Conservation (phyloP, 2,888 invertebrate species). For the Disparrhopalites patrizii region DNA sequence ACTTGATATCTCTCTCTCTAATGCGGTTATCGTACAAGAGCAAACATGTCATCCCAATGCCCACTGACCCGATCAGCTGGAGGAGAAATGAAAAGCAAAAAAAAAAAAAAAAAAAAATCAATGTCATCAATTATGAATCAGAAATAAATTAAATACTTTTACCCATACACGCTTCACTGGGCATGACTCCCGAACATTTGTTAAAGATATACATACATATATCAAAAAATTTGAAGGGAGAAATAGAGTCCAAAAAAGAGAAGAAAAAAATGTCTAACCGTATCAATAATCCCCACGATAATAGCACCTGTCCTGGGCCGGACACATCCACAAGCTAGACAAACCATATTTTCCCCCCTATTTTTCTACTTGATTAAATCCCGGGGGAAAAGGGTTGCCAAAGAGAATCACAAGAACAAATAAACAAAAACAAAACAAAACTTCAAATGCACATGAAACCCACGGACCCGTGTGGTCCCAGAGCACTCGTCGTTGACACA, state of each 20-base stretch:
- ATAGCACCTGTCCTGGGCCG: slow-evolving; percentile 20
- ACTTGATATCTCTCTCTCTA: slow-evolving; percentile 21
- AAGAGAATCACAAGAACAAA: too few relatives aligned
- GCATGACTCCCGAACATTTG: background rate
- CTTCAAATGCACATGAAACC: too few relatives aligned
- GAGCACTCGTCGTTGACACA: too few relatives aligned
- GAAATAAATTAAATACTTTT: background rate
- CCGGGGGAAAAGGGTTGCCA: too few relatives aligned
- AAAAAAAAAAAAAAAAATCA: background rate
- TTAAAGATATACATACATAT: background rate
- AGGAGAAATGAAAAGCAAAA: too few relatives aligned
- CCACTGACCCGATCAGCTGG: slow-evolving; percentile 18
- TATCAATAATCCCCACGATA: slow-evolving; percentile 19
- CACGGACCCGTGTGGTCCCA: too few relatives aligned
- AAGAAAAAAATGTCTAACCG: slow-evolving; percentile 14
- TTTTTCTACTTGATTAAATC: too few relatives aligned
- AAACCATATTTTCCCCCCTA: slow-evolving; percentile 24
- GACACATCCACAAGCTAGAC: slow-evolving; percentile 25
- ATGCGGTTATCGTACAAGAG: slow-evolving; percentile 22
- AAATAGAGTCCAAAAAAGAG: background rate
- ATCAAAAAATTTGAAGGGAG: background rate
- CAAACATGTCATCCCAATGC: slow-evolving; percentile 25
- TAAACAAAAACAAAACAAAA: too few relatives aligned
- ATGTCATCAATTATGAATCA: slow-evolving; percentile 1
- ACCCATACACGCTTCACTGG: background rate